Evolutionary conservation across 2,797 vertebrate species (phyloP), one percentile per base, ranked within the genome.

Genomic region (Apodemus agrarius): DNA sequence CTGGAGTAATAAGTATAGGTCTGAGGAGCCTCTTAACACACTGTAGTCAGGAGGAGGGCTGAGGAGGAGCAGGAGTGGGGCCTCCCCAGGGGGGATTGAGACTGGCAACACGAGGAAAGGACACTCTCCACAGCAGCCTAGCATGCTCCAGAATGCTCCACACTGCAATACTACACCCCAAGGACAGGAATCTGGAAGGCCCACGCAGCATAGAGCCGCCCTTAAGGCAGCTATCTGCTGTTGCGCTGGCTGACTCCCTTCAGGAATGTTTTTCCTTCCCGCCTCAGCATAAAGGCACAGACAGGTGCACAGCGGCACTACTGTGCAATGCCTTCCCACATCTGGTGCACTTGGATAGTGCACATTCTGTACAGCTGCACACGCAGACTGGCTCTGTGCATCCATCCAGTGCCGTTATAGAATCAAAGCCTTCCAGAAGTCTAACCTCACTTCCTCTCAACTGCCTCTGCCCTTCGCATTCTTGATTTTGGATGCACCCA

Each of bases 11-110:
- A 87, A 90, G 92, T 49, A 11, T 31, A 49, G 69, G 96, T 74
- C 81, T 61, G 90, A 97, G 93, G 61, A 93, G 80, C 93, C 93
- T 96, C 96, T 94, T 78, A 89, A 92, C 82, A 75, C 72, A 75
- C 40, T 46, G 49, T 65, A 52, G 88, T 52, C 89, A 96, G 93
- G 84, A 96, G 88, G 94, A 97, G 61, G 81, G 97, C 6, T 93
- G 96, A 95, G 95, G 96, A 95, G 96, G 95, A 96, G 59, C 78
- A 79, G 82, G 83, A 49, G 86, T 37, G 21, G 63, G 54, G 92
- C 89, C 80, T 93, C 81, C 89, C 95, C 78, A 4, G 29, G 81
- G 52, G 89, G 80, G 96, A 95, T 90, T 52, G 31, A 95, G 93
- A 49, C 24, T 46, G 94, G 88, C 91, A 78, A 49, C 19, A 88